Base-by-base conservation (phyloP, 92 coral and sea anemone genomes). In the Paragorgia papillata region DNA sequence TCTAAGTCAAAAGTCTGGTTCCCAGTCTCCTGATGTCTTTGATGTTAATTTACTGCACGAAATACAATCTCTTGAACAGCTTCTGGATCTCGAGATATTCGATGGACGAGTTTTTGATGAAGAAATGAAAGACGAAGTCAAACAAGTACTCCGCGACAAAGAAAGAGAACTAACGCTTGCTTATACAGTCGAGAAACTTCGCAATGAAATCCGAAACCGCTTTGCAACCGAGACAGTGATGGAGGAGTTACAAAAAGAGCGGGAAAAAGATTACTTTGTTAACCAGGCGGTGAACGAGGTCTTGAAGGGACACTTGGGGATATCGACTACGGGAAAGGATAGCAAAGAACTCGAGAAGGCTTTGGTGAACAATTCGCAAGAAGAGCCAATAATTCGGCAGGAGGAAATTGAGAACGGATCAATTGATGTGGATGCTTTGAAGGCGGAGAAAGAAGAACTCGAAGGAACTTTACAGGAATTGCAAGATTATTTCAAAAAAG, bases 371-470 rank as follows among this genome's bases (percentile, higher is more conserved):
- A 17, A 50, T 26, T 41, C 79, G 19, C 37, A 39, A 28, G 77
- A 37, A 56, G 41, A 22, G 1, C 68, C 89, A 0, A 43, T 39
- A 1, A 49, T 83, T 22, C 78, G 68, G 30, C 71, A 44, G 9
- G 88, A 80, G 18, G 88, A 73, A 9, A 67, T 40, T 6, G 88
- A 80, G 20, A 76, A 76, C 20, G 80, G 69, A 3, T 89, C 92
- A 9, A 90, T 84, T 10, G 92, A 92, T 21, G 90, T 76, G 14
- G 44, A 56, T 25, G 40, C 57, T 24, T 58, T 93, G 48, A 76
- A 85, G 44, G 82, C 70, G n/a, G 97, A 94, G 43, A 94, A 94
- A 15, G 91, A 85, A 66, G 84, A 74, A 15, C 73, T 94, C 41
- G 79, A 81, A 53, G 71, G 68, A 14, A 55, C 82, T 91, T 41